Base-by-base conservation (phyloP, 2,797 vertebrate genomes). In the Crocidura indochinensis region DNA sequence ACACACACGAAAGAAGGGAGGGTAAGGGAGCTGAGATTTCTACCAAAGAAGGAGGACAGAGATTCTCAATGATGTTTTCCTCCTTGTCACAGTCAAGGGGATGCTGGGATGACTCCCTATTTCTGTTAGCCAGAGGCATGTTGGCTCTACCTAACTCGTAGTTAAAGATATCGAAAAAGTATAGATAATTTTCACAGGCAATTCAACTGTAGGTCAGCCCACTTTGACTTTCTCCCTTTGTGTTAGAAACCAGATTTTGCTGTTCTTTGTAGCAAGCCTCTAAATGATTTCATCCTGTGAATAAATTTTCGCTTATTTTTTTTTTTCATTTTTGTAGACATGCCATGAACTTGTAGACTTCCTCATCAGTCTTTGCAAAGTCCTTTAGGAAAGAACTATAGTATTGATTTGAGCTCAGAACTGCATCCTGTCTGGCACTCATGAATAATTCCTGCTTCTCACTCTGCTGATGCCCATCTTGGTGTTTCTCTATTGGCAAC, bases 181-280 rank as follows among this genome's bases (percentile, higher is more conserved):
- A 38, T 91, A 74, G 68, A 83, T 60, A 91, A 91, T 31, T 78
- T 68, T 71, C 67, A 79, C 46, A 88, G 19, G 62, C 65, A 83
- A 81, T 73, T 84, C 65, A 75, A 68, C 38, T 91, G 81, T 15
- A 93, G 53, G 11, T 81, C 31, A 91, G 76, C 27, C 75, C 24
- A 27, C 44, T 72, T 81, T 90, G 47, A 92, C 46, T 47, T 47
- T 73, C 31, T 71, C 31, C 19, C 27, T 80, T 49, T 27, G 24
- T 44, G 27, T 74, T 75, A 68, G 53, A 84, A 72, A 15, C 27
- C 11, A 11, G 60, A 14, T 22, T 53, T 80, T 71, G 10, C 27
- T 68, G 56, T 62, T 68, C 26, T 14, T 85, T 31, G 24, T 22
- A 53, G 56, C 62, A 26, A 84, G 67, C 27, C 53, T 71, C 15